These are phyloP conservation scores for Caranx ignobilis DNA, from an alignment of 2,113 vertebrate species.

Conservation along the genomic window DNA sequence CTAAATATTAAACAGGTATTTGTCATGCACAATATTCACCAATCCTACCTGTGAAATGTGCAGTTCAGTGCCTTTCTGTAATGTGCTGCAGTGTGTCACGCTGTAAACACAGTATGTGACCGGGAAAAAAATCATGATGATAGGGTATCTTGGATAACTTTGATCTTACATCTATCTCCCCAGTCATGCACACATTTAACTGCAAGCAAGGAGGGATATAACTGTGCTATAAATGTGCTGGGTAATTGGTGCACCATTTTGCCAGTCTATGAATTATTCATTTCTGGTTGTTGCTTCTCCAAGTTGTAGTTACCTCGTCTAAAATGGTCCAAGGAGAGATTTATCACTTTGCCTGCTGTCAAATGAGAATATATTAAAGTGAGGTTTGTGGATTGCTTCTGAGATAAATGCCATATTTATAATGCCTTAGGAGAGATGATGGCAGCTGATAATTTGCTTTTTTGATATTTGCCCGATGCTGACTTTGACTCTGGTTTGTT, in stretches of 20 bases:
- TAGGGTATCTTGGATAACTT: constrained; percentile 44
- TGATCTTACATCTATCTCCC: constrained; percentile 62
- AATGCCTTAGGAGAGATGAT: constrained; percentile 79
- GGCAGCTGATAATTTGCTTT: constrained; percentile 81
- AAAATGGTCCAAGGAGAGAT: constrained; percentile 78
- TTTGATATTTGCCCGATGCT: constrained; percentile 76
- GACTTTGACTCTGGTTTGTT: constrained; percentile 65
- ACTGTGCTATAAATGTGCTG: constrained; percentile 59
- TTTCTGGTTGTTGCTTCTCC: constrained; percentile 72
- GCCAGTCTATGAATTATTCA: constrained; percentile 81
- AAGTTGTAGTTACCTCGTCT: constrained; percentile 76
- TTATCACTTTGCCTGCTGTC: constrained; percentile 78
- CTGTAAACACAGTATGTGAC: constrained; percentile 24
- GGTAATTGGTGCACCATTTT: constrained; percentile 75
- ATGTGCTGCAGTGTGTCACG: neutral
- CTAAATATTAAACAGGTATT: neutral
- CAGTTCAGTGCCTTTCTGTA: constrained; percentile 7
- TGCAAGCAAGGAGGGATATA: constrained; percentile 45
- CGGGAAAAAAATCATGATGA: constrained; percentile 41
- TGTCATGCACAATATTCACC: neutral
- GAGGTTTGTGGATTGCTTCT: constrained; percentile 73
- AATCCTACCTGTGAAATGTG: constrained; percentile 1
- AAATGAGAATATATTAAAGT: constrained; percentile 79
- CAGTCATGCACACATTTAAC: constrained; percentile 37
- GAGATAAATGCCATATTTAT: constrained; percentile 86